phyloP scores from a whole-genome alignment of 2,888 invertebrate genomes.

The Andrena trimmerana region DNA sequence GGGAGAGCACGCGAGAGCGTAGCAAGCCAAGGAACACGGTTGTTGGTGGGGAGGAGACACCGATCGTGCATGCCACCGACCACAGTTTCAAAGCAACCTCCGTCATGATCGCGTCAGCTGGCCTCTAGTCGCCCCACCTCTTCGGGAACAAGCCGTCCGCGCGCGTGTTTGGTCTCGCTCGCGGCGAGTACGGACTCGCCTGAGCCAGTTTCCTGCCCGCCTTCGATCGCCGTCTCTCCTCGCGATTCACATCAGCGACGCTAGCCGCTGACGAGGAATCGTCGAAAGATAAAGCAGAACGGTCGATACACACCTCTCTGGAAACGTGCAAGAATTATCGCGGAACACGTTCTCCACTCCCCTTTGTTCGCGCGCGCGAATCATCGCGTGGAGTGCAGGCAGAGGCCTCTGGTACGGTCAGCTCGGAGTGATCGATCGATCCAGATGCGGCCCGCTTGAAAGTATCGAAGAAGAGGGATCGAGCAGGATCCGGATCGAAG shows the following conservation, averaged over 20 bases:
- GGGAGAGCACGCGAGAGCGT: slow-evolving; percentile 60
- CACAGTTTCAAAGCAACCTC: slow-evolving; percentile 84
- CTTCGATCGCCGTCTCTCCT: not conserved
- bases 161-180: slow-evolving; percentile 62
- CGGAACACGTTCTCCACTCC: not conserved
- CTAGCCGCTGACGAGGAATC: not conserved
- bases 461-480: slow-evolving; percentile 8
- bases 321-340: not conserved
- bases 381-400: not conserved
- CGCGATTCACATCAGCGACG: not conserved
- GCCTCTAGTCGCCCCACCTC: slow-evolving; percentile 68
- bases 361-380: slow-evolving; percentile 14
- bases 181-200: slow-evolving; percentile 26
- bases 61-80: slow-evolving; percentile 81
- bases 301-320: not conserved
- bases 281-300: not conserved
- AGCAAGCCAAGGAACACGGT: slow-evolving; percentile 63
- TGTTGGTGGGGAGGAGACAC: slow-evolving; percentile 79
- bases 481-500: slow-evolving; percentile 26
- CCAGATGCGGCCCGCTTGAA: slow-evolving; percentile 27
- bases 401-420: not conserved
- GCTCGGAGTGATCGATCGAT: slow-evolving; percentile 8
- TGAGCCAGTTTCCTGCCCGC: slow-evolving; percentile 26
- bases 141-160: slow-evolving; percentile 65
- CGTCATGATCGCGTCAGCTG: slow-evolving; percentile 83